Conservation (phyloP, 2,888 invertebrate species). For the Seira ritae region DNA sequence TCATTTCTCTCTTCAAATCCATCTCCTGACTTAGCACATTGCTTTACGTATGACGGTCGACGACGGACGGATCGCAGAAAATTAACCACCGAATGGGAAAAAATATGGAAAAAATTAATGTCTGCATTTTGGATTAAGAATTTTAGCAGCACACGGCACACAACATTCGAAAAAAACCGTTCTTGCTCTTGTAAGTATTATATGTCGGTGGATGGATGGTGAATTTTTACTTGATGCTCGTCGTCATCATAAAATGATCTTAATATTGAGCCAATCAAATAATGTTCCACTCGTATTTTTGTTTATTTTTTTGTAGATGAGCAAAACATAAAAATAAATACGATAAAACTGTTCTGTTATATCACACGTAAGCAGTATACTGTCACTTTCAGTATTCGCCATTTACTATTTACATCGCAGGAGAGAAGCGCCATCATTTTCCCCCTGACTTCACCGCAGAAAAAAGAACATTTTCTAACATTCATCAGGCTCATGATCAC, state of each 20-base stretch:
- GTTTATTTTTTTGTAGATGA: slow-evolving; percentile 14
- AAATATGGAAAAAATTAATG: slow-evolving; percentile 1
- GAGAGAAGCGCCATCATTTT: background rate
- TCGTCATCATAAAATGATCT: too few relatives aligned
- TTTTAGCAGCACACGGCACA: background rate
- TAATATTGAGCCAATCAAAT: slow-evolving; percentile 13
- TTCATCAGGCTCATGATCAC: too few relatives aligned
- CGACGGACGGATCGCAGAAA: slow-evolving; percentile 16
- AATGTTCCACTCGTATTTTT: too few relatives aligned
- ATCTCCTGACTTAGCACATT: too few relatives aligned
- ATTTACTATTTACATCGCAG: background rate
- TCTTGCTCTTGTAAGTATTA: background rate
- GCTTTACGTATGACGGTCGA: too few relatives aligned
- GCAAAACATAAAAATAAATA: background rate
- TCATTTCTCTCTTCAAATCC: too few relatives aligned
- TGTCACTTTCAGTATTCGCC: slow-evolving; percentile 10
- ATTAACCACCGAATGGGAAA: background rate
- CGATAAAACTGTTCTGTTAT: background rate
- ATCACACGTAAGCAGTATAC: background rate
- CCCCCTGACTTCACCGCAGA: too few relatives aligned
- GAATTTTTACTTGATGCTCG: too few relatives aligned
- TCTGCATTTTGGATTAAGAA: slow-evolving; percentile 18
- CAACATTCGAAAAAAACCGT: too few relatives aligned
- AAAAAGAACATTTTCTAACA: background rate
- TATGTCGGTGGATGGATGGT: background rate